phyloP scores from a whole-genome alignment of 1,140 invertebrate genomes.

The Brachionus manjavacas region DNA sequence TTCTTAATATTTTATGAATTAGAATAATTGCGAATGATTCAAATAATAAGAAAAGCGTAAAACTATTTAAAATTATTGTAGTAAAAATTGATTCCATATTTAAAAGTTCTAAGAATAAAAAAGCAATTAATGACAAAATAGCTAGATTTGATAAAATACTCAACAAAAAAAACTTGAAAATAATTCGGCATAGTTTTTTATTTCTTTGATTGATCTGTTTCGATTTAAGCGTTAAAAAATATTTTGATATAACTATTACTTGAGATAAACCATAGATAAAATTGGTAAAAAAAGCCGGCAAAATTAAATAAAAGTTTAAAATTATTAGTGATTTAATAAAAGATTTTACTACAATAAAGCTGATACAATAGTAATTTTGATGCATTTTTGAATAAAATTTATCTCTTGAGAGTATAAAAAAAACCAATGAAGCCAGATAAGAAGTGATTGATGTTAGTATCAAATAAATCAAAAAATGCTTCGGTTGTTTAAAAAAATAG shows the following conservation, averaged over 20 bases:
- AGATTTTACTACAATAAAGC: neutral
- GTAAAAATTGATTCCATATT: too few relatives aligned
- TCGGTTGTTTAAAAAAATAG: neutral
- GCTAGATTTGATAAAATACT: neutral
- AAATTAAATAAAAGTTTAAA: neutral
- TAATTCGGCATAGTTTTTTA: neutral
- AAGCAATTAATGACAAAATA: neutral
- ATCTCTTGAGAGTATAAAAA: neutral
- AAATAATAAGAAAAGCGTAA: too few relatives aligned
- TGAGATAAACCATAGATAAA: neutral
- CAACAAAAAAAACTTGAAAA: neutral
- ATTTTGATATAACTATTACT: neutral
- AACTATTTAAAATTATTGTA: too few relatives aligned
- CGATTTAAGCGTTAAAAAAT: neutral
- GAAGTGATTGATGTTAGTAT: neutral
- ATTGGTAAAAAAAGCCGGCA: neutral
- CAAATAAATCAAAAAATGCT: neutral
- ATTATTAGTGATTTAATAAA: neutral
- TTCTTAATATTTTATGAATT: too few relatives aligned
- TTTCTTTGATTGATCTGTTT: neutral
- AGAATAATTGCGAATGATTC: too few relatives aligned
- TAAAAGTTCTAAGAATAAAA: neutral
- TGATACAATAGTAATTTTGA: neutral
- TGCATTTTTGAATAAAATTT: neutral
- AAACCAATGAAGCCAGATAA: neutral